Evolutionary conservation across 2,113 vertebrate genomes (phyloP), one percentile per base, ranked within the genome.

Genomic region (Scomber japonicus): DNA sequence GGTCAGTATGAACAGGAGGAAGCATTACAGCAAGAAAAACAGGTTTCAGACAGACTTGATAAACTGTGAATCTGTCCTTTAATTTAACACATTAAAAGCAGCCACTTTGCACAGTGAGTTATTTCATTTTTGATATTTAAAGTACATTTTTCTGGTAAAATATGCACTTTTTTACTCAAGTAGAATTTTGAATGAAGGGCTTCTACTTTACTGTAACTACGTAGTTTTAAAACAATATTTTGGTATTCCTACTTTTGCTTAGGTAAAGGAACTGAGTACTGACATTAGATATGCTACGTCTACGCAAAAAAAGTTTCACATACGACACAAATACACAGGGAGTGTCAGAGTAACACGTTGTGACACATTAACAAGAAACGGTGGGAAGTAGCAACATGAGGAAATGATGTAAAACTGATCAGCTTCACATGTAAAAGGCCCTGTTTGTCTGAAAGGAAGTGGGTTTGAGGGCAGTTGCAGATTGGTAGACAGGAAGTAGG

Each of bases 401-500:
- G 81, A 87, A 82, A 87, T 86, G 82, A 87, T 78, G 84, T 82
- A 66, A 82, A 89, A 64, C 56, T 21, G 49, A 84, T 83, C 56
- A 5, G 46, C 55, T 78, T 77, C 54, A 31, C 62, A 60, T 59
- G 79, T 64, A 68, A 71, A 27, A 88, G 79, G 78, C 73, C 40
- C 62, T 75, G 84, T 86, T 84, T 78, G 60, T 90, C 83, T 80
- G 55, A 91, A 48, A 92, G 95, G 94, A 95, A 94, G 94, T 95
- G 94, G 95, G 88, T 95, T 94, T 91, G 90, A 90, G 91, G 89
- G 89, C 84, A 89, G 87, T 84, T 86, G 83, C 89, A 86, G 35
- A 91, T 78, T 90, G 90, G 83, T 88, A 94, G 92, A 94, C 92
- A 94, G 94, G 94, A 95, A 94, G 90, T 94, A 92, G 88, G 91